phyloP scores from a whole-genome alignment of 2,797 vertebrate genomes.

The Meda fulgida region DNA sequence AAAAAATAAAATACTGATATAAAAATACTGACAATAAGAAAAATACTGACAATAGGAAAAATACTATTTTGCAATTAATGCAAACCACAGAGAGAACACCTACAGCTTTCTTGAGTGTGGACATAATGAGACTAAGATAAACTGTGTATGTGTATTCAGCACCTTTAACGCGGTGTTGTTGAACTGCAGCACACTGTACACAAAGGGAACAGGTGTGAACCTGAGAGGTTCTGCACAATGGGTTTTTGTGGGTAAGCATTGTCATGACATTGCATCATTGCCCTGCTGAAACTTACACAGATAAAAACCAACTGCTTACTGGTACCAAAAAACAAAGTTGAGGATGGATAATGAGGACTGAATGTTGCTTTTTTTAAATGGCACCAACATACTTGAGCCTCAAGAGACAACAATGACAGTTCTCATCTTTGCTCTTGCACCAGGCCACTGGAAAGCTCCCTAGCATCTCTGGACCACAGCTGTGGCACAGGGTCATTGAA shows the following conservation, averaged over 20 bases:
- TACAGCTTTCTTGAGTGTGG: neutral
- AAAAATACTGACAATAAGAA: neutral
- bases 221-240: conserved; percentile 5
- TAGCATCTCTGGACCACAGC: conserved; percentile 37
- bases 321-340: conserved; percentile 26
- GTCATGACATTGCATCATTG: conserved; percentile 44
- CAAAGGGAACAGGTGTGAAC: conserved; percentile 40
- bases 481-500: conserved; percentile 60
- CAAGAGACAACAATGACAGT: conserved; percentile 44
- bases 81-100: neutral
- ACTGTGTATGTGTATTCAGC: conserved; percentile 17
- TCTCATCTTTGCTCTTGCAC: conserved; percentile 20
- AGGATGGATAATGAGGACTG: conserved; percentile 47
- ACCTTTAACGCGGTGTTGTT: neutral
- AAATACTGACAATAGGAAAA: neutral
- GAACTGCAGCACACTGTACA: neutral
- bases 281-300: neutral
- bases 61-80: neutral
- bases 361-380: neutral
- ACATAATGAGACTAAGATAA: conserved; percentile 22
- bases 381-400: conserved; percentile 24
- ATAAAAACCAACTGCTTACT: conserved; percentile 26
- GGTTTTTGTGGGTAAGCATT: conserved; percentile 19
- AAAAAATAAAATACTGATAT: neutral
- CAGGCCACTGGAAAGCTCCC: conserved; percentile 16